Percentiles rank a stretch among this genome's conserved stretches.
Conservation (phyloP, 2,113 vertebrate species). For the Centropus bengalensis region DNA sequence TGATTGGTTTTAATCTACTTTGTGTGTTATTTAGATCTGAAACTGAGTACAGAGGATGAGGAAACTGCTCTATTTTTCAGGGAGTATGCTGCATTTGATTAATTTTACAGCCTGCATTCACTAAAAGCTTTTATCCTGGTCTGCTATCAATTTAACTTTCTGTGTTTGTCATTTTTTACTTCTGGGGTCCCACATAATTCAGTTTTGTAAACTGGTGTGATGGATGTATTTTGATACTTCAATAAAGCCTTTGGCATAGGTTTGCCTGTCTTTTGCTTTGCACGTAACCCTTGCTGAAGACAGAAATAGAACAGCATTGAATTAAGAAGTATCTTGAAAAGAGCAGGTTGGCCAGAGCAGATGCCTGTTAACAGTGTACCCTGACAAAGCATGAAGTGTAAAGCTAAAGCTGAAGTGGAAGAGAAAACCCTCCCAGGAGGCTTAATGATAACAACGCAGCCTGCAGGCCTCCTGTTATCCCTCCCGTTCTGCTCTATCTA, state of each 20-base stretch:
- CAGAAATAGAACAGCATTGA: slow-evolving; percentile 5
- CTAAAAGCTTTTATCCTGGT: slow-evolving; percentile 59
- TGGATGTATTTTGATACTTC: slow-evolving; percentile 28
- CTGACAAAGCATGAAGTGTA: neutral
- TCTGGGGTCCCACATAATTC: slow-evolving; percentile 23
- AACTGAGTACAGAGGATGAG: neutral
- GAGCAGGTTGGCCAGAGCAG: slow-evolving; percentile 29
- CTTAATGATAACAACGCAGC: neutral
- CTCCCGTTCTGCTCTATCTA: neutral
- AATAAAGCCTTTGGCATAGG: slow-evolving; percentile 21
- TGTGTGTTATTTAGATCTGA: slow-evolving; percentile 34
- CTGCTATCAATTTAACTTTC: slow-evolving; percentile 49
- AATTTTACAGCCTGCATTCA: slow-evolving; percentile 23
- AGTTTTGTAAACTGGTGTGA: neutral
- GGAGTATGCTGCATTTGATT: slow-evolving; percentile 14
- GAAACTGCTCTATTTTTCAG: slow-evolving; percentile 35
- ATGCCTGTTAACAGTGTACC: neutral
- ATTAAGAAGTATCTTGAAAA: slow-evolving; percentile 31
- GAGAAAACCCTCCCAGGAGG: neutral
- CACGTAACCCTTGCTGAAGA: slow-evolving; percentile 10
- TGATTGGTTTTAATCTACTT: slow-evolving; percentile 47
- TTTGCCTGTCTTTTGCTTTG: slow-evolving; percentile 9
- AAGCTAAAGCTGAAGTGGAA: neutral
- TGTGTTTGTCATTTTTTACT: slow-evolving; percentile 39
- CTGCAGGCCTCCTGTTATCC: neutral